These are phyloP conservation scores for Chrysogorgia sp. DNA, from an alignment of 92 coral and sea anemone species.

Conservation along the genomic window DNA sequence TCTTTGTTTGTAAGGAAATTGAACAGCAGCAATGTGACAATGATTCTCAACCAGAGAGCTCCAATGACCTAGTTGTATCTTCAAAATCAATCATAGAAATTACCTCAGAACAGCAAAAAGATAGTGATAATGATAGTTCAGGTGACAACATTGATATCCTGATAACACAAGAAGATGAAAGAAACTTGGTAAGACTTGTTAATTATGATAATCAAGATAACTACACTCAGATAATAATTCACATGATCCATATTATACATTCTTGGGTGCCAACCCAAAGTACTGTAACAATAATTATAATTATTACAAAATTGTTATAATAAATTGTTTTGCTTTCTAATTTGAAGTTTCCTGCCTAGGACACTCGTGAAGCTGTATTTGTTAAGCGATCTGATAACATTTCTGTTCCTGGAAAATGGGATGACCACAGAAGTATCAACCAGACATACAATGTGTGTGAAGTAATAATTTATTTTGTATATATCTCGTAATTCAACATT, in stretches of 20 bases:
- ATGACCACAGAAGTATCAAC: neutral
- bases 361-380: slow-evolving; percentile 19
- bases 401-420: slow-evolving; percentile 32
- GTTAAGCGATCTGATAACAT: slow-evolving; percentile 33
- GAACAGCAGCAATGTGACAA: slow-evolving; percentile 23
- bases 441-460: neutral
- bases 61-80: neutral
- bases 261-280: no score
- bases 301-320: no score
- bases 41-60: neutral
- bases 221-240: no score
- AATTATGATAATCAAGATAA: no score
- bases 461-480: neutral
- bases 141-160: slow-evolving; percentile 18
- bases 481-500: no score
- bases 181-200: neutral
- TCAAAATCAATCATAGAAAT: neutral
- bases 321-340: neutral
- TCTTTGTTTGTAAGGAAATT: neutral
- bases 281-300: neutral
- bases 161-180: neutral
- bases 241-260: no score
- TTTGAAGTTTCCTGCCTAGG: neutral
- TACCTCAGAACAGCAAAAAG: slow-evolving; percentile 4
- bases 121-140: slow-evolving; percentile 35